Conservation (phyloP, 2,113 vertebrate genomes). For the Urocynchramus pylzowi region DNA sequence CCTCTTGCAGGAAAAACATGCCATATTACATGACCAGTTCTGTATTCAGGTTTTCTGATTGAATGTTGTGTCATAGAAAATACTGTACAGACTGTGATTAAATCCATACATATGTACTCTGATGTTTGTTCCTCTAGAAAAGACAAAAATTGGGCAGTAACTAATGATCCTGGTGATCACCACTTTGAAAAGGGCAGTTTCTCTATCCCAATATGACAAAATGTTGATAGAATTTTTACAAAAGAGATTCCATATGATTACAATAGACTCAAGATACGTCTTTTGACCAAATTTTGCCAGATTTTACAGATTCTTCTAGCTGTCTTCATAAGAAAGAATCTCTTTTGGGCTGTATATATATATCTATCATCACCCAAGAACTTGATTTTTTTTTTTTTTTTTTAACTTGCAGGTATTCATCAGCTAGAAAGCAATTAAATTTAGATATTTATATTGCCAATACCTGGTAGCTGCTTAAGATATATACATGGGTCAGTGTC, state of each 20-base stretch:
- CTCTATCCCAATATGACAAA: not conserved
- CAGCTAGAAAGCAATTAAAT: not conserved
- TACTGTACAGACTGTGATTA: not conserved
- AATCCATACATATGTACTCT: not conserved
- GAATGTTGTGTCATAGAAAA: not conserved
- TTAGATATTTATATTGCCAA: not conserved
- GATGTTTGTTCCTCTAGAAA: not conserved
- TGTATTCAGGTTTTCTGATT: not conserved
- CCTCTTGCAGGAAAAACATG: not conserved
- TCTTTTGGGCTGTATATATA: not conserved
- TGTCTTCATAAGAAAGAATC: not conserved
- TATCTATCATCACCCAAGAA: not conserved
- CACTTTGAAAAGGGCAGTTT: not conserved
- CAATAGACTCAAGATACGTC: accelerated
- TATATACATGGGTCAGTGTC: not conserved
- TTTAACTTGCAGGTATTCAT: not conserved
- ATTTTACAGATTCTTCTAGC: not conserved
- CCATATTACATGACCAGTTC: not conserved
- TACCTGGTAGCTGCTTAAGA: not conserved
- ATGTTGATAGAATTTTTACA: not conserved
- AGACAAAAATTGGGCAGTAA: not conserved
- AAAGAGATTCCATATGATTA: not conserved
- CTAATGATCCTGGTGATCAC: not conserved
- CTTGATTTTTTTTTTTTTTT: not conserved
- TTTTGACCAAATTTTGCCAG: not conserved